Percentiles rank a stretch among this genome's conserved stretches.
These are phyloP conservation scores for Cheilosia impressa DNA, from an alignment of 2,888 invertebrate species.

Conservation along the genomic window DNA sequence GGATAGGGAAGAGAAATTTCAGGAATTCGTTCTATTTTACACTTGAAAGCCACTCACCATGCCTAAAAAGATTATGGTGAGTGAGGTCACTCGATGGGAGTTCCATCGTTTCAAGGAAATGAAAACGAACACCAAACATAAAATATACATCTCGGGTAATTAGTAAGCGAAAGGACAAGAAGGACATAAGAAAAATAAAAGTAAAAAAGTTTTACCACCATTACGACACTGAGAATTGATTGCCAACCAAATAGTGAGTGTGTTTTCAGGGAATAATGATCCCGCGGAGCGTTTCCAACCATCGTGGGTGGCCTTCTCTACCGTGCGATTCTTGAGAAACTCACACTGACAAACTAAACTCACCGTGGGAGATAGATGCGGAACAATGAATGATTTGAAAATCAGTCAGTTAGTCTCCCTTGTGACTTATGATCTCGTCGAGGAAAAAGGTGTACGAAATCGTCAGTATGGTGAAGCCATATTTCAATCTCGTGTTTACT, in stretches of 20 bases:
- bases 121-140: slow-evolving; percentile 22
- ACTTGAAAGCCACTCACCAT: slow-evolving; percentile 60
- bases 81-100: slow-evolving; percentile 66
- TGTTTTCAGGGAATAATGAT: slow-evolving; percentile 13
- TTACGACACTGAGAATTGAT: slow-evolving; percentile 43
- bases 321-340: slow-evolving; percentile 68
- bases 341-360: slow-evolving; percentile 42
- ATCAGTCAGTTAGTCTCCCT: slow-evolving; percentile 57
- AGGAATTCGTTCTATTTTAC: slow-evolving; percentile 35
- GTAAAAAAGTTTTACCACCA: slow-evolving; percentile 53
- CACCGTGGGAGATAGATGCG: slow-evolving; percentile 43
- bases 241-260: slow-evolving; percentile 4
- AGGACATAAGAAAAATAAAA: slow-evolving; percentile 30
- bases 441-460: slow-evolving; percentile 1
- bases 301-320: slow-evolving; percentile 60
- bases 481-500: slow-evolving; percentile 40
- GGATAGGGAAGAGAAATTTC: slow-evolving; percentile 21
- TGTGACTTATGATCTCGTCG: slow-evolving; percentile 67
- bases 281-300: slow-evolving; percentile 49
- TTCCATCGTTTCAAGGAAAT: slow-evolving; percentile 62
- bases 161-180: slow-evolving; percentile 51
- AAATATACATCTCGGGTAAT: slow-evolving; percentile 46
- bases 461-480: slow-evolving; percentile 36
- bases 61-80: slow-evolving; percentile 67
- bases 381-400: slow-evolving; percentile 70